Percentiles rank a stretch among this genome's conserved stretches.
phyloP scores from a whole-genome alignment of 2,113 vertebrate species.

The Microcebus murinus region DNA sequence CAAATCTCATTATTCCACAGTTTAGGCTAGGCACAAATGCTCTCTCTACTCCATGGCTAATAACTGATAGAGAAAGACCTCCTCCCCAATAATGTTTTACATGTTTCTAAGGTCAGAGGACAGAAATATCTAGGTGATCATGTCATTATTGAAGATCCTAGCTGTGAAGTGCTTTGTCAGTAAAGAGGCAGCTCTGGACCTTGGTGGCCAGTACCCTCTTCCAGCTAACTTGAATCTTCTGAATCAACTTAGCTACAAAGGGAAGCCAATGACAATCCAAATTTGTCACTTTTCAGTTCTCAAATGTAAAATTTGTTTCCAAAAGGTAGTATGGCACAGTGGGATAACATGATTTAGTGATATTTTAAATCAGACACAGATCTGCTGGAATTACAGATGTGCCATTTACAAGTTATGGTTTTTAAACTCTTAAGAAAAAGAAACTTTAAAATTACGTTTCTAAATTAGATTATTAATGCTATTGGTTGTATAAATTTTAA shows the following conservation, averaged over 20 bases:
- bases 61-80: neutral
- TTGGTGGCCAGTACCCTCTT: rapidly evolving
- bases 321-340: neutral
- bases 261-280: neutral
- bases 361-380: neutral
- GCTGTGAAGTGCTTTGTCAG: neutral
- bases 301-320: neutral
- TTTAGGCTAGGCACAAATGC: neutral
- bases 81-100: rapidly evolving
- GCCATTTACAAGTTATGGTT: neutral
- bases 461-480: neutral
- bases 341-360: neutral
- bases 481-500: neutral
- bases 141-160: too few species aligned
- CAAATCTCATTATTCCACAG: neutral
- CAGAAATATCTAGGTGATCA: neutral
- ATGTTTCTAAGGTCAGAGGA: neutral
- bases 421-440: neutral
- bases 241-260: neutral
- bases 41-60: neutral
- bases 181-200: neutral
- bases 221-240: neutral
- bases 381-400: neutral
- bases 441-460: neutral
- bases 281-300: neutral